Percentiles rank a stretch among this genome's conserved stretches.
Conservation (phyloP, 2,888 invertebrate genomes). For the Sminthurides aquaticus region DNA sequence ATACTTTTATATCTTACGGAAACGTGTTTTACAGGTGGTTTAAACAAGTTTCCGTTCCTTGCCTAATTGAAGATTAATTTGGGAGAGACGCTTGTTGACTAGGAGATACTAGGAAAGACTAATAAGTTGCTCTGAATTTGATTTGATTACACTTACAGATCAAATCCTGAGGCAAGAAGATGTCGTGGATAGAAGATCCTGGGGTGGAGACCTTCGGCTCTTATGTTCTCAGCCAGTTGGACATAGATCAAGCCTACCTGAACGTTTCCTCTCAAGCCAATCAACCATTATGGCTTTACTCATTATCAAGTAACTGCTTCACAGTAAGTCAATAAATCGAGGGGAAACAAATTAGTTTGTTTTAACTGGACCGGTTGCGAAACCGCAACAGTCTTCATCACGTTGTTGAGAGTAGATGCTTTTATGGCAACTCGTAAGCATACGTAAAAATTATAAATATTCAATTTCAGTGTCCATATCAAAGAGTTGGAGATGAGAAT, state of each 20-base stretch:
- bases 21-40: no score
- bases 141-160: no score
- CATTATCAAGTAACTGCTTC: slow-evolving; percentile 63
- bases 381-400: not conserved
- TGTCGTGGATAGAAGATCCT: slow-evolving; percentile 47
- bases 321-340: slow-evolving; percentile 56
- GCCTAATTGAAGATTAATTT: no score
- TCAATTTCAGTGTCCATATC: slow-evolving; percentile 26
- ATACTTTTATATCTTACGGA: no score
- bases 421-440: no score
- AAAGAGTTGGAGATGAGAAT: slow-evolving; percentile 3
- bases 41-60: no score
- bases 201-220: slow-evolving; percentile 51
- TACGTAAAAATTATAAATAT: not conserved
- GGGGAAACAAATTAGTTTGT: not conserved
- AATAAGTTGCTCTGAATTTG: no score
- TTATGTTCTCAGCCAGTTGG: slow-evolving; percentile 55
- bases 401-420: not conserved
- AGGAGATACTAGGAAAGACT: no score
- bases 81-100: no score
- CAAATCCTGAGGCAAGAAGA: no score
- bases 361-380: slow-evolving; percentile 3
- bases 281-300: slow-evolving; percentile 55
- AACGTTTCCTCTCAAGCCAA: slow-evolving; percentile 47
- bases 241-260: slow-evolving; percentile 62